A percentile compares a stretch with the other conserved stretches of the same genome.
Evolutionary conservation across 2,888 invertebrate genomes (phyloP).

Genomic region (Tanypteryx hageni): DNA sequence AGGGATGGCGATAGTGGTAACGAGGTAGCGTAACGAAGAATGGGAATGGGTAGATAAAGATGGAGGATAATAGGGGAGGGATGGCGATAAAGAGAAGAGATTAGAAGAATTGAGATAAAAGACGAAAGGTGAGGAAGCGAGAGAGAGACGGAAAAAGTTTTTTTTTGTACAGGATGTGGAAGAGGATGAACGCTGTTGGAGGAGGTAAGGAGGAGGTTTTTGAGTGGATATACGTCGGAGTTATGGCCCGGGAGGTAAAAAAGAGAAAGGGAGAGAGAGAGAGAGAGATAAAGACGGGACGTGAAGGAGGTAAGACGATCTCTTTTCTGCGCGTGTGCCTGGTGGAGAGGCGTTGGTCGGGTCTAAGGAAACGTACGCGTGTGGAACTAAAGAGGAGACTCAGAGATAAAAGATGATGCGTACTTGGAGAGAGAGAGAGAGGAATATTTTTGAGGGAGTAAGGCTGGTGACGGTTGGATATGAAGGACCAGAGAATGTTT

Average conservation of each 20-base stretch:
- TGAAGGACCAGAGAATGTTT: too few relatives aligned
- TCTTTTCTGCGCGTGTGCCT: not conserved
- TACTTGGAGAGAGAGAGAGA: not conserved
- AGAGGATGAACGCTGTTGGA: not conserved
- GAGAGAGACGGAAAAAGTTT: too few relatives aligned
- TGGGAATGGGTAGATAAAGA: not conserved
- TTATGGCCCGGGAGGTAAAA: not conserved
- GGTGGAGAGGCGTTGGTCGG: not conserved
- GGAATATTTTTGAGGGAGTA: not conserved
- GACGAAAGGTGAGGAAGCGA: too few relatives aligned
- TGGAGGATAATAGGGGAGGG: not conserved
- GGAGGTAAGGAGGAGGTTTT: not conserved
- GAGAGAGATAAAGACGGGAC: too few relatives aligned
- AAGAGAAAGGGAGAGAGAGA: not conserved
- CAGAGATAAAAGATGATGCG: not conserved
- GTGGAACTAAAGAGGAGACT: not conserved
- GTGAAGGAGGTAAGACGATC: constrained; percentile 1
- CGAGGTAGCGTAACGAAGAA: not conserved
- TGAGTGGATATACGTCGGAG: constrained; percentile 16
- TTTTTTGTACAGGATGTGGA: not conserved
- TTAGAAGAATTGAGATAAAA: too few relatives aligned
- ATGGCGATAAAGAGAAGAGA: not conserved
- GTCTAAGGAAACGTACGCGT: not conserved
- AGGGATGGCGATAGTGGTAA: not conserved
- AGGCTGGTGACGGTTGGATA: too few relatives aligned